These are phyloP conservation scores for Myotis brandtii DNA, from an alignment of 2,113 vertebrate genomes.

Conservation along the genomic window DNA sequence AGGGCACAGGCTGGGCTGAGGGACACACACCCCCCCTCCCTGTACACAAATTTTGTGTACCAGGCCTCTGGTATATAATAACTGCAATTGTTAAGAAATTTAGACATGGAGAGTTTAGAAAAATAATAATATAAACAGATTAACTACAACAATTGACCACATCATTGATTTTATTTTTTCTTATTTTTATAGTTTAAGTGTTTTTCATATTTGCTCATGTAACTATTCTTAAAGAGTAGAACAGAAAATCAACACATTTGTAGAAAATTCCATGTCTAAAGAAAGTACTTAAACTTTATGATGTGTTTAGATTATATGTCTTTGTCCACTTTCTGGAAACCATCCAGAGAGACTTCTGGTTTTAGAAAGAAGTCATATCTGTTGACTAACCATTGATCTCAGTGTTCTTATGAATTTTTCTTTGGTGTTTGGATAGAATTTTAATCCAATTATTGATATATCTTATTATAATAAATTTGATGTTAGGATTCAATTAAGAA, in stretches of 20 bases:
- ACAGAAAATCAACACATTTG: not conserved
- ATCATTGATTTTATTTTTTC: not conserved
- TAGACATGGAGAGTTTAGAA: not conserved
- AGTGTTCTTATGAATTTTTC: not conserved
- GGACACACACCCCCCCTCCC: too few species aligned
- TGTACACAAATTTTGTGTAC: too few species aligned
- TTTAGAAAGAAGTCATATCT: not conserved
- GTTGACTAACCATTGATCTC: not conserved
- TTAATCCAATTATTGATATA: not conserved
- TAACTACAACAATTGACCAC: not conserved
- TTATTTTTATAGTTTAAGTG: slow-evolving; percentile 9
- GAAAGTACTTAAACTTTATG: not conserved
- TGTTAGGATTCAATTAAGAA: not conserved
- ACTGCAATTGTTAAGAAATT: not conserved
- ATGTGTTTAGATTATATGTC: not conserved
- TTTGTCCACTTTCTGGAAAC: not conserved
- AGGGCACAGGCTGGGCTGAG: too few species aligned
- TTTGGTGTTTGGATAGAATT: not conserved
- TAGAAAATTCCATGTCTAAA: not conserved
- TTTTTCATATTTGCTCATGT: not conserved
- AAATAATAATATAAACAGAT: not conserved
- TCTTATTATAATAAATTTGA: not conserved
- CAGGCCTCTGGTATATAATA: not conserved
- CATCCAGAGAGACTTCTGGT: not conserved
- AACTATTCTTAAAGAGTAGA: not conserved